Conservation (phyloP, 2,797 vertebrate species). For the Rhodeus uyekii region DNA sequence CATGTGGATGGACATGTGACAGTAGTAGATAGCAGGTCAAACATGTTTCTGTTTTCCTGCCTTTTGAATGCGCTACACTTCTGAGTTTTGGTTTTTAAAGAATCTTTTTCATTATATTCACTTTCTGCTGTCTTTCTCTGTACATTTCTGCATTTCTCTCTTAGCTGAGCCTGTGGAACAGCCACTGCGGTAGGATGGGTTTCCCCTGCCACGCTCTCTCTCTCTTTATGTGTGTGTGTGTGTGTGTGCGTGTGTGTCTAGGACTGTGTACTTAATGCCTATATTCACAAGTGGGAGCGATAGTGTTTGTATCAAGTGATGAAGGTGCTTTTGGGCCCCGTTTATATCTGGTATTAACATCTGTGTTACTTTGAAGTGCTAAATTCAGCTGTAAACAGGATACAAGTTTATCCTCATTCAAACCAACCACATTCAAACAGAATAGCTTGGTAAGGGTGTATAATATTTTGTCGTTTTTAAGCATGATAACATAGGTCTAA, state of each 20-base stretch:
- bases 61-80: constrained; percentile 64
- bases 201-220: constrained; percentile 69
- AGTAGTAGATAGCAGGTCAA: not conserved
- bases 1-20: constrained; percentile 1
- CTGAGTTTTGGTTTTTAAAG: constrained; percentile 33
- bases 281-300: constrained; percentile 28
- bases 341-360: not conserved
- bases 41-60: constrained; percentile 56
- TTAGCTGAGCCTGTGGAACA: constrained; percentile 84
- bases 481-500: not conserved
- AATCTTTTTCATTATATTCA: constrained; percentile 65
- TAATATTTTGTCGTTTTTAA: not conserved
- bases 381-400: not conserved
- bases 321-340: not conserved
- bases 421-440: not conserved
- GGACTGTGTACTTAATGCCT: constrained; percentile 58
- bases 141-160: constrained; percentile 76
- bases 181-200: constrained; percentile 83
- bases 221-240: constrained; percentile 60
- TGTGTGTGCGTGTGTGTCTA: constrained; percentile 50
- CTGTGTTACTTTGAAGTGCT: not conserved
- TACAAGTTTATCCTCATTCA: not conserved
- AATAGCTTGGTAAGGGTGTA: not conserved
- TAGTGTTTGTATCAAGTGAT: constrained; percentile 31
- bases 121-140: constrained; percentile 73